phyloP scores from a whole-genome alignment of 2,888 invertebrate genomes.

The Lepidonotus clava region DNA sequence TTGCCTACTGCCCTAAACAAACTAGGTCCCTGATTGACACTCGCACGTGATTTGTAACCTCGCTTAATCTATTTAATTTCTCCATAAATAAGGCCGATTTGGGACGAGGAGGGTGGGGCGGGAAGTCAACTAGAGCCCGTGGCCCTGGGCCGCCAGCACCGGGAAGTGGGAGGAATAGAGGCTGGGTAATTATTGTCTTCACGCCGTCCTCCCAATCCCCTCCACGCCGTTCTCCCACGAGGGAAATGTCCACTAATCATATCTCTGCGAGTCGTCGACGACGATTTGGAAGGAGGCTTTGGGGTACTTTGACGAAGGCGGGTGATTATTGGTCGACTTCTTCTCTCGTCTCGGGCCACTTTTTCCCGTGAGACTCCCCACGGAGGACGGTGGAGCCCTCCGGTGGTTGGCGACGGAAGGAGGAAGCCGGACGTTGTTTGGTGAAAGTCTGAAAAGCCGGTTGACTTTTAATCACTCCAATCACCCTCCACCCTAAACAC shows the following conservation, averaged over 20 bases:
- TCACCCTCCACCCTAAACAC: constrained; percentile 11
- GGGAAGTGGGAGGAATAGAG: neutral
- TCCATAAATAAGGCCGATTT: constrained; percentile 38
- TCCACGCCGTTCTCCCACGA: neutral
- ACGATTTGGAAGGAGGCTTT: constrained; percentile 9
- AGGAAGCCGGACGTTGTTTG: neutral
- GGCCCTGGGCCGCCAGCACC: neutral
- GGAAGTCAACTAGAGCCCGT: no score
- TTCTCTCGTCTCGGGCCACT: constrained; percentile 4
- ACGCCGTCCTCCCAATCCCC: neutral
- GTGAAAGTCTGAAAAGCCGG: constrained; percentile 16
- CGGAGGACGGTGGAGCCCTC: neutral
- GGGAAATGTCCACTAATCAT: constrained; percentile 5
- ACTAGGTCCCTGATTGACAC: constrained; percentile 15
- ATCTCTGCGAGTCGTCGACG: constrained; percentile 2
- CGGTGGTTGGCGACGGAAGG: neutral
- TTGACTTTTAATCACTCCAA: constrained; percentile 52
- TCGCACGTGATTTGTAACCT: constrained; percentile 42
- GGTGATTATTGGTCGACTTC: neutral
- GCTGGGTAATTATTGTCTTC: neutral
- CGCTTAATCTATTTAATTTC: constrained; percentile 44
- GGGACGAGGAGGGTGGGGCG: constrained; percentile 1
- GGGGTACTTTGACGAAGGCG: neutral
- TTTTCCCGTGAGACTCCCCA: constrained; percentile 14
- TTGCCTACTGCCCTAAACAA: constrained; percentile 21